Evolutionary conservation across 2,113 vertebrate species (phyloP).

Genomic region (Megaceryle torquata): DNA sequence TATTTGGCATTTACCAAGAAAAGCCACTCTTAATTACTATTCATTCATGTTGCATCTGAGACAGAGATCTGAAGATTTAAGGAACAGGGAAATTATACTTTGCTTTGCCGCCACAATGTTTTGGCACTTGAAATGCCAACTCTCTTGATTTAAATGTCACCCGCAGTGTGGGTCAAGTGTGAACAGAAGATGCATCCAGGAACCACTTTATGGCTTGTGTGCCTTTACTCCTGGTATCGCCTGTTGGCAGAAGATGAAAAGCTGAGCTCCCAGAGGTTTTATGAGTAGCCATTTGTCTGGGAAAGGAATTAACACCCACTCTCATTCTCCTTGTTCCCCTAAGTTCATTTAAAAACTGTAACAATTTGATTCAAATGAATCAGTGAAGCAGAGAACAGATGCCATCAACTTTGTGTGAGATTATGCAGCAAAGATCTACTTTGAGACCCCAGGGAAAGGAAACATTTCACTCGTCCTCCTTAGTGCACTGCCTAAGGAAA

Average conservation of each 20-base stretch:
- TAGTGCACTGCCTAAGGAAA: neutral
- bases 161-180: neutral
- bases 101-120: neutral
- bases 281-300: neutral
- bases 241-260: neutral
- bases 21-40: neutral
- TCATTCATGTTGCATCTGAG: neutral
- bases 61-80: neutral
- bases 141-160: neutral
- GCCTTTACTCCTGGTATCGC: neutral
- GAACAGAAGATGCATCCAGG: neutral
- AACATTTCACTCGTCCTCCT: neutral
- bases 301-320: neutral
- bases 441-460: neutral
- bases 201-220: neutral
- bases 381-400: neutral
- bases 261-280: neutral
- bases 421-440: neutral
- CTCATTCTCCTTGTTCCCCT: neutral
- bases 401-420: neutral
- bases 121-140: neutral
- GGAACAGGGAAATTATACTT: neutral
- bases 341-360: neutral
- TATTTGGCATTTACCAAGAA: neutral
- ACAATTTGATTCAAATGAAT: neutral